Evolutionary conservation across 2,797 vertebrate genomes (phyloP), one percentile per base, ranked within the genome.

Genomic region (Sphenopsis melanotis): DNA sequence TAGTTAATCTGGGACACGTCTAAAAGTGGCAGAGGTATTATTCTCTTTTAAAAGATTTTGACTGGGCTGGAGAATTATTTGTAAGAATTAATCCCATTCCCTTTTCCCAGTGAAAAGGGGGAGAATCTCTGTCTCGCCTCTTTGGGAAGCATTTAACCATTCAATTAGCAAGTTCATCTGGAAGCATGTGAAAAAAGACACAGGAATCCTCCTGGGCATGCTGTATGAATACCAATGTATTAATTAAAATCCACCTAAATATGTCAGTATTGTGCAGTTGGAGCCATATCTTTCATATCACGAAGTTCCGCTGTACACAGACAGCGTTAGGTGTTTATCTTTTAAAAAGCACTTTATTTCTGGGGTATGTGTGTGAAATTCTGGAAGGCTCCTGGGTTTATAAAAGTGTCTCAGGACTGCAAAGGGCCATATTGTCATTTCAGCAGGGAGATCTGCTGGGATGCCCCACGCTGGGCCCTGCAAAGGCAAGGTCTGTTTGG

Each of bases 191-290:
- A 76, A 78, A 78, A 86, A 69, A 96, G 87, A 36, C 74, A 49
- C 50, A 77, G 50, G 55, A 85, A 90, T 50, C 44, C 88, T 92
- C 69, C 46, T 66, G 90, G 90, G 90, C 44, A 34, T 27, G 57
- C 87, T 90, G 57, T 39, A 32, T 69, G 91, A 92, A 95, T 92
- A 86, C 57, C 59, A 76, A 36, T 78, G 23, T 59, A 66, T 92
- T 94, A 96, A 95, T 93, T 94, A 93, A 96, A 96, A 56, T 17
- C 82, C 50, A 27, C 64, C 65, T 83, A 89, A 94, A 89, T 49
- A 41, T 75, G 53, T 86, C 81, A 59, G 32, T 21, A 32, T 72
- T 90, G 55, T 66, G 76, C 59, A 81, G 32, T 65, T 81, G 4
- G 36, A 46, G 24, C 84, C 57, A 12, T 46, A 21, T 69, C 34